Percentiles rank a stretch among this genome's conserved stretches.
Conservation (phyloP, 1,140 invertebrate species). For the Paralvinella palmiformis region DNA sequence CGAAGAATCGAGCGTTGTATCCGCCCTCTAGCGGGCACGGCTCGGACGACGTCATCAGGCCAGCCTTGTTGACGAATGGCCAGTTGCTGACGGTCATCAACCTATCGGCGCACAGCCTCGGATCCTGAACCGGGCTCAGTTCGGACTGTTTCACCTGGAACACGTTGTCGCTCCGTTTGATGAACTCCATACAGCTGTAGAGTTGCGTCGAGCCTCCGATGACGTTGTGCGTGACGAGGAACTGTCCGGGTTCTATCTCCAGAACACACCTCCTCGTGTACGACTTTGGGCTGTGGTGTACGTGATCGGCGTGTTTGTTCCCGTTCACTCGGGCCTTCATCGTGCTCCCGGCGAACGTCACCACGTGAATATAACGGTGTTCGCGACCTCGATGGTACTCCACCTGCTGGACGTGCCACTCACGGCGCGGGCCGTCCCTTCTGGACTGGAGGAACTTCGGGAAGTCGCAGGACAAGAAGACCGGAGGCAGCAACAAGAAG, state of each 20-base stretch:
- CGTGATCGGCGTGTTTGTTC: background rate
- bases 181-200: conserved; percentile 8
- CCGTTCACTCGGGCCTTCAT: background rate
- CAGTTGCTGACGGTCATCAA: background rate
- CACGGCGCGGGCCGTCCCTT: background rate
- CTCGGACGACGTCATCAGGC: background rate
- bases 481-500: background rate
- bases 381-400: background rate
- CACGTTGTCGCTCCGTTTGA: conserved; percentile 3
- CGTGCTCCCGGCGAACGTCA: background rate
- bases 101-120: background rate
- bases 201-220: background rate
- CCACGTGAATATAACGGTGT: background rate
- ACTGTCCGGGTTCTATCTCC: background rate
- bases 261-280: background rate
- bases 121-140: background rate
- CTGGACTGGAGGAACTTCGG: conserved; percentile 6
- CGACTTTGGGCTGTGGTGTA: no score
- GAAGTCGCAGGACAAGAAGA: conserved; percentile 1
- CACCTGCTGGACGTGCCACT: conserved; percentile 1
- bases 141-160: conserved; percentile 3
- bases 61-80: background rate
- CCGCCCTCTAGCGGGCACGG: conserved; percentile 8
- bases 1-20: conserved; percentile 11
- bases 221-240: conserved; percentile 4